These are phyloP conservation scores for Nomada ferruginata DNA, from an alignment of 2,888 invertebrate genomes.

Conservation along the genomic window DNA sequence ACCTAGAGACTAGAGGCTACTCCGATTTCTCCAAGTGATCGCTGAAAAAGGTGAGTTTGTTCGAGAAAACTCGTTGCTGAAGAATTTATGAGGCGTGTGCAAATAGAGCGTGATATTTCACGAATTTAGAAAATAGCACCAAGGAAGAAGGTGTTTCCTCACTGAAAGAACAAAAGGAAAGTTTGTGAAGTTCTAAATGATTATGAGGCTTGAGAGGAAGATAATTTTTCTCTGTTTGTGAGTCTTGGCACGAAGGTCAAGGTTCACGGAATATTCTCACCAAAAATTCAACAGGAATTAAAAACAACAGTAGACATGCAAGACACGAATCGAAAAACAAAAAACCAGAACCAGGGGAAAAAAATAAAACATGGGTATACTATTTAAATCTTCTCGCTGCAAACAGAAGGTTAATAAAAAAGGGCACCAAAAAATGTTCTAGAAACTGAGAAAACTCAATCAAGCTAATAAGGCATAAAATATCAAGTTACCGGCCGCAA, in stretches of 20 bases:
- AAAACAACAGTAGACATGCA: too few relatives aligned
- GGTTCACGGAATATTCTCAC: background rate
- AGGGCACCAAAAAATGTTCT: too few relatives aligned
- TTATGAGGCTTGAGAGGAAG: background rate
- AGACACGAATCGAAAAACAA: too few relatives aligned
- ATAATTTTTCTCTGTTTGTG: background rate
- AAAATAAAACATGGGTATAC: too few relatives aligned
- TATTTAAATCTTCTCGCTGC: too few relatives aligned
- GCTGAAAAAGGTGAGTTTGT: slow-evolving; percentile 10
- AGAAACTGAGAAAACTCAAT: too few relatives aligned
- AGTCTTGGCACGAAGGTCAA: background rate
- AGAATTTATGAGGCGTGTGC: slow-evolving; percentile 2
- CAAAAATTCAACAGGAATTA: too few relatives aligned
- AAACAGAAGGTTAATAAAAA: too few relatives aligned
- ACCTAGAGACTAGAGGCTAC: slow-evolving; percentile 18
- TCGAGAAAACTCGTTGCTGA: slow-evolving; percentile 1
- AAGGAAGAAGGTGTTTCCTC: background rate
- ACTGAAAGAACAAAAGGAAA: too few relatives aligned
- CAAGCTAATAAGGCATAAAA: too few relatives aligned
- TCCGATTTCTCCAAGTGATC: slow-evolving; percentile 34
- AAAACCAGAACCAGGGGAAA: background rate
- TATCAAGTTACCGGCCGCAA: too few relatives aligned
- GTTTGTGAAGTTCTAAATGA: background rate
- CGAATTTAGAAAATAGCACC: background rate
- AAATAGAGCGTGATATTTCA: slow-evolving; percentile 5